phyloP scores from a whole-genome alignment of 2,797 vertebrate species.

The Sardinella longiceps region DNA sequence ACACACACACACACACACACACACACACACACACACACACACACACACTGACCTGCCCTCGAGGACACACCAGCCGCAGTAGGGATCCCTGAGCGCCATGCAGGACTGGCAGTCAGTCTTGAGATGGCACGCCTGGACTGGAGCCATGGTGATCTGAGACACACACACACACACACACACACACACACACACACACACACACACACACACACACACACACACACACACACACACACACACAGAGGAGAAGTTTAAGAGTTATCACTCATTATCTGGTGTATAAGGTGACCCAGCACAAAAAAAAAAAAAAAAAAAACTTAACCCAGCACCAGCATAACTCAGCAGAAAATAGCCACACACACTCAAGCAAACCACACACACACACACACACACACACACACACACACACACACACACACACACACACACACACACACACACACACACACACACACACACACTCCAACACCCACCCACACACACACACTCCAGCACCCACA shows the following conservation, averaged over 20 bases:
- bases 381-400: too few species aligned
- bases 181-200: constrained; percentile 36
- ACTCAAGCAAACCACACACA: too few species aligned
- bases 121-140: constrained; percentile 85
- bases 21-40: constrained; percentile 25
- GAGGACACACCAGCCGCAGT: constrained; percentile 95
- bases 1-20: constrained; percentile 15
- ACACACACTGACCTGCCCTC: constrained; percentile 78
- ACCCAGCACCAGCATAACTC: background rate
- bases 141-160: constrained; percentile 82
- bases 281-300: too few species aligned
- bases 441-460: too few species aligned
- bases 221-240: constrained; percentile 36
- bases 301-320: too few species aligned
- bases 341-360: background rate
- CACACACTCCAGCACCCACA: background rate
- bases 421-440: too few species aligned
- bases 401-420: too few species aligned
- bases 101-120: constrained; percentile 82
- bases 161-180: constrained; percentile 25
- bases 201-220: constrained; percentile 14
- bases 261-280: too few species aligned
- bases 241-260: background rate
- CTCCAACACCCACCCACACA: too few species aligned
- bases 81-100: constrained; percentile 81